phyloP scores from a whole-genome alignment of 2,888 invertebrate genomes.

The Acleris literana region DNA sequence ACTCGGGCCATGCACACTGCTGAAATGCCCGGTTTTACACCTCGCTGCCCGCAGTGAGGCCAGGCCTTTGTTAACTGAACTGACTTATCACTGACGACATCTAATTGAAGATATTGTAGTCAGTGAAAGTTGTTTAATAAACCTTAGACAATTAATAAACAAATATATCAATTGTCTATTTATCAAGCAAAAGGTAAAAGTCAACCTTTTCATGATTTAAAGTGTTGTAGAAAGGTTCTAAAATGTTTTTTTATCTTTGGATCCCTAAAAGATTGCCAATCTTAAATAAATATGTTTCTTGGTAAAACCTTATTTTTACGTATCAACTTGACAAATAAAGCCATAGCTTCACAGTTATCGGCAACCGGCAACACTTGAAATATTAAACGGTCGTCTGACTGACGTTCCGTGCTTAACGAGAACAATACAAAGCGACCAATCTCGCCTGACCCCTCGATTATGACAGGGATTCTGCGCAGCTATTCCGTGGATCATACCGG shows the following conservation, averaged over 20 bases:
- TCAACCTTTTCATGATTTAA: too few relatives aligned
- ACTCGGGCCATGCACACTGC: neutral
- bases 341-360: constrained; percentile 13
- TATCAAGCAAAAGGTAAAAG: too few relatives aligned
- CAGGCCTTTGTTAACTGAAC: neutral
- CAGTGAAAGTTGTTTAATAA: neutral
- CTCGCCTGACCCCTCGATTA: constrained; percentile 45
- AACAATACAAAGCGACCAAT: constrained; percentile 49
- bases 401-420: constrained; percentile 43
- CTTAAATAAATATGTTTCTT: too few relatives aligned
- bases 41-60: neutral
- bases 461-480: constrained; percentile 42
- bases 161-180: too few relatives aligned
- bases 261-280: too few relatives aligned
- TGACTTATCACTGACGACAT: neutral
- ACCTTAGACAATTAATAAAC: too few relatives aligned
- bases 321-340: neutral
- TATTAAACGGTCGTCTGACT: constrained; percentile 53
- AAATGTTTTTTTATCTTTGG: too few relatives aligned
- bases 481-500: constrained; percentile 14
- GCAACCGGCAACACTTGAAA: constrained; percentile 49
- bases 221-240: too few relatives aligned
- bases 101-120: neutral
- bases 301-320: too few relatives aligned
- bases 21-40: constrained; percentile 3